Conservation (phyloP, 1,140 invertebrate genomes). For the Zaprionus gabonicus region DNA sequence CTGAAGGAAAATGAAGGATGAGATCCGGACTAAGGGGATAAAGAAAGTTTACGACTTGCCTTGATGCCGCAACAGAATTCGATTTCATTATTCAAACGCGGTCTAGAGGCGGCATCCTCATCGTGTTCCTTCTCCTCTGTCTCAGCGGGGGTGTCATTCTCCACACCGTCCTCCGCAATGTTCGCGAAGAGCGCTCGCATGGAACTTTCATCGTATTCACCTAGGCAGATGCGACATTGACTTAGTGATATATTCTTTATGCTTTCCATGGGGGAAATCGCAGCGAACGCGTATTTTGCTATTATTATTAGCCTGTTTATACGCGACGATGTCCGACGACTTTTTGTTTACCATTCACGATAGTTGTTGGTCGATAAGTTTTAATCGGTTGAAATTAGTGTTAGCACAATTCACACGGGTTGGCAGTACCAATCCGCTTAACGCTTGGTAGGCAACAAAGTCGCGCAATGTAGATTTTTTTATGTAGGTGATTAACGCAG, state of each 20-base stretch:
- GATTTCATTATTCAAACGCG: conserved; percentile 36
- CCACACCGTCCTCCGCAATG: background rate
- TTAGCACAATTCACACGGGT: background rate
- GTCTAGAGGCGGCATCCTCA: background rate
- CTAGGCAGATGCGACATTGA: conserved; percentile 71
- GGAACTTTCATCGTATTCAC: conserved; percentile 41
- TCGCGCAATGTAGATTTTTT: background rate
- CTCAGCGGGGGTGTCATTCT: conserved; percentile 2
- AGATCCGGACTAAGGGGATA: background rate
- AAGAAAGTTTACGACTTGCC: conserved; percentile 25
- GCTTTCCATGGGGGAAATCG: conserved; percentile 24
- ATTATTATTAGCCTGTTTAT: background rate
- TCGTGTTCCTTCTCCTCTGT: background rate
- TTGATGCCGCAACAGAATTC: conserved; percentile 68
- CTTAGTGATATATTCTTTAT: background rate
- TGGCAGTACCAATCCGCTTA: conserved; percentile 11
- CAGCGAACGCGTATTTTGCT: background rate
- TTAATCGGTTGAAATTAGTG: background rate
- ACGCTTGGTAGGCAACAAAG: background rate
- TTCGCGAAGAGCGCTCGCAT: conserved; percentile 61
- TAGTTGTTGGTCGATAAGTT: conserved; percentile 23
- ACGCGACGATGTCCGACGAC: background rate
- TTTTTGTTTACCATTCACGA: conserved; percentile 46
- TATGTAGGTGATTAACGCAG: too few species aligned
- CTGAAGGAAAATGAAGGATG: conserved; percentile 15